These are phyloP conservation scores for Patiria miniata DNA, from an alignment of 35 echinoderm and acorn worm species.

Conservation along the genomic window DNA sequence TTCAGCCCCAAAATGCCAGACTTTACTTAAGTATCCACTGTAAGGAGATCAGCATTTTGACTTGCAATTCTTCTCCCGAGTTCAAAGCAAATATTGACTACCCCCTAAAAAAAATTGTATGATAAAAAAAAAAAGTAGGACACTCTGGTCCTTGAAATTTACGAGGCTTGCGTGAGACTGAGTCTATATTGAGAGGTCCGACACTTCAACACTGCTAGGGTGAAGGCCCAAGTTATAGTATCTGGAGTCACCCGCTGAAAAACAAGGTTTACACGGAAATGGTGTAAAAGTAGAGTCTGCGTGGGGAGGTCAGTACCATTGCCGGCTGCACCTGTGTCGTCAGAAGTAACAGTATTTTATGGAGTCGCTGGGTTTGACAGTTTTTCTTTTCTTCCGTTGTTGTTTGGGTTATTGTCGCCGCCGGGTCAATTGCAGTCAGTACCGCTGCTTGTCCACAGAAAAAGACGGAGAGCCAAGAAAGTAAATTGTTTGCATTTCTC, in stretches of 20 bases:
- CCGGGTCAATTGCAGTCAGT: constrained; percentile 8
- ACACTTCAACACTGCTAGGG: too few species aligned
- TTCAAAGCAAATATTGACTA: too few species aligned
- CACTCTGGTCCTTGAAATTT: constrained; percentile 5
- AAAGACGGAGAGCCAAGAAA: too few species aligned
- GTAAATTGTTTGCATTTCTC: neutral
- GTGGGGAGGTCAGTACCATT: neutral
- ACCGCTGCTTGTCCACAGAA: neutral
- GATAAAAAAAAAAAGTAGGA: neutral
- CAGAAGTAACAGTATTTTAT: constrained; percentile 20
- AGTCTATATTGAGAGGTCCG: neutral
- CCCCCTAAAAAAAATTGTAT: too few species aligned
- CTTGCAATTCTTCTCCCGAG: too few species aligned
- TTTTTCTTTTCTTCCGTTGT: constrained; percentile 25
- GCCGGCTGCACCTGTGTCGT: constrained; percentile 5
- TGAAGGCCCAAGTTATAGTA: neutral
- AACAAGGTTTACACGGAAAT: neutral
- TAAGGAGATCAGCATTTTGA: too few species aligned
- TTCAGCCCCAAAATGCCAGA: too few species aligned
- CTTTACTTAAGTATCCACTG: too few species aligned
- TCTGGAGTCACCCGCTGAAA: neutral
- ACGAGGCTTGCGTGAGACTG: constrained; percentile 22
- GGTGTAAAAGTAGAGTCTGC: neutral
- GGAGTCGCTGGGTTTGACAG: neutral
- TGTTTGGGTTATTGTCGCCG: neutral